Evolutionary conservation across 2,113 vertebrate genomes (phyloP).

Genomic region (Todiramphus saurophagus): DNA sequence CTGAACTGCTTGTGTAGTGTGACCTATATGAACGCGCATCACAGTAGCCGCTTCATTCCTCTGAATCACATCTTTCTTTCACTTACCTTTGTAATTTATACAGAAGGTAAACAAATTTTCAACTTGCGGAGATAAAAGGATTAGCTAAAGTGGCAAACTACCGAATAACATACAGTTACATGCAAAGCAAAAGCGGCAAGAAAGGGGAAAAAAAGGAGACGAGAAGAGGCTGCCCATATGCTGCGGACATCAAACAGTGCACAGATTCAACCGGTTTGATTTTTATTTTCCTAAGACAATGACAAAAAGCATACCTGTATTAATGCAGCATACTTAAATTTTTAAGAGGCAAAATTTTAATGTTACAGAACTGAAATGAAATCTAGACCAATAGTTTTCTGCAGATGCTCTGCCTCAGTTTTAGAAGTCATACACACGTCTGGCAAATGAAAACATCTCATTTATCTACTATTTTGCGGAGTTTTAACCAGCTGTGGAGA

Average conservation of each 20-base stretch:
- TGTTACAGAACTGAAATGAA: background rate
- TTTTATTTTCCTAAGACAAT: background rate
- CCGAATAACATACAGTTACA: background rate
- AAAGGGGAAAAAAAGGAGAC: background rate
- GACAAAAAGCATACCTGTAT: background rate
- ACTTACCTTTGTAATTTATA: background rate
- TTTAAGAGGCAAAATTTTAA: background rate
- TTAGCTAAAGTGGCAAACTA: background rate
- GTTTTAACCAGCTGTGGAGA: background rate
- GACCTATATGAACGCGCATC: accelerated
- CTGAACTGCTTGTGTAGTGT: accelerated
- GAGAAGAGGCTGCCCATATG: background rate
- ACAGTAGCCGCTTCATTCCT: background rate
- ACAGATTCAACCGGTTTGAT: background rate
- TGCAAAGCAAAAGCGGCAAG: conserved; percentile 42
- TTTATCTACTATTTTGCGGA: background rate
- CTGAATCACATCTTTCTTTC: background rate
- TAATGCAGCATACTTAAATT: background rate
- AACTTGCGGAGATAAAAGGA: background rate
- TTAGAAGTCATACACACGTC: background rate
- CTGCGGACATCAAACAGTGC: background rate
- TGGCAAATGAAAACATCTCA: background rate
- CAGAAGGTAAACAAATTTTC: background rate
- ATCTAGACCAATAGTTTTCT: background rate
- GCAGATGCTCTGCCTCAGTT: background rate